Evolutionary conservation across 2,888 invertebrate species (phyloP), one percentile per base, ranked within the genome.

Genomic region (Agonopterix alstromeriana): DNA sequence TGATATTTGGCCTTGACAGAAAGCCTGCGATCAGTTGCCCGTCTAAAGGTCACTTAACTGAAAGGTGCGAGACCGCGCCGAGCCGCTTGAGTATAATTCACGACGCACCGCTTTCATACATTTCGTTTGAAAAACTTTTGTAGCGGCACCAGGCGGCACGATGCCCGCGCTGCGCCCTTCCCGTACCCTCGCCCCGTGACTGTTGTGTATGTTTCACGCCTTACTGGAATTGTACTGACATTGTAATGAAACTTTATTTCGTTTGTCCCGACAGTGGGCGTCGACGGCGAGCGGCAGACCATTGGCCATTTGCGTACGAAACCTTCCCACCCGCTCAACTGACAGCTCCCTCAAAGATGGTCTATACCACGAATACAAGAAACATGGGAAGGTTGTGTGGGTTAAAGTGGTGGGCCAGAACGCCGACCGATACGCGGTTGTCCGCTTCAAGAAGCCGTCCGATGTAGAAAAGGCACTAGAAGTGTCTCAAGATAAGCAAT

Each of bases 331-430:
- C 56, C 91, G 97, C 67, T 97, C 97, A 67, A 93, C 94, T 77
- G 98, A 98, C 84, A 97, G 97, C 65, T 98, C 97, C 69, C 90
- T 98, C 65, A 97, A 98, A 89, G 98, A 98, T 89, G 98, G 98
- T 61, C 93, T 98, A 63, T 98, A 97, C 90, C 98, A 98, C 90
- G 98, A 98, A 89, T 98, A 98, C 91, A 98, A 98, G 90, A 98
- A 98, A 79, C 97, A 98, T 87, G 98, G 98, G 56, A 98, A 98
- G 89, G 98, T 98, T 67, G 96, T 96, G 65, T 96, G 97, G 92
- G 97, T 98, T 52, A 95, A 95, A 80, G 95, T 98, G 54, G 95
- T 96, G 56, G 98, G 98, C 17, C 94, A 96, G 68, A 97, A 95
- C 61, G 93, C 94, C 47, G 97, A 97, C 69, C 91, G 98, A 68